Base-by-base conservation (phyloP, 1,140 invertebrate genomes). In the Dendrolimus kikuchii region DNA sequence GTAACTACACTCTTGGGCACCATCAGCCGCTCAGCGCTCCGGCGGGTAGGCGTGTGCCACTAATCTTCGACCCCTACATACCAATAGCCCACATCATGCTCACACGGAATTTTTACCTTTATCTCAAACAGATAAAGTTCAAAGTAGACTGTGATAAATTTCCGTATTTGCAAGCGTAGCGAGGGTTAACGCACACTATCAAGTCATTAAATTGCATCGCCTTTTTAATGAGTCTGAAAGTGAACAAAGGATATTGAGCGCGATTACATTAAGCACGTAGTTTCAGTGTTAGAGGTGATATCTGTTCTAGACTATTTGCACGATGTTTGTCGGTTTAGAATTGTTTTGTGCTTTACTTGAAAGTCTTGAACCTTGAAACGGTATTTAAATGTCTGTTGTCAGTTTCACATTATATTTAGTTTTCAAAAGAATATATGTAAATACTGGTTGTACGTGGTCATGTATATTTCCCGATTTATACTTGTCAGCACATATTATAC, bases 201-300 rank as follows among this genome's bases (percentile, higher is more conserved):
- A 84, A 81, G 77, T 84, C 79, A 84, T 86, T 86, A 86, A 86
- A 86, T 86, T 86, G 83, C 83, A 86, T 86, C 81, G 81, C 81
- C 80, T 86, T 84, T 86, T 86, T 84, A 86, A 86, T 86, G 81
- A 84, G 83, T 84, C 83, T 86, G 83, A 86, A 85, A 84, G 79
- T 83, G 78, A 86, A 84, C 81, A 86, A 86, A 84, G 83, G 83
- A 84, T 86, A 84, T 86, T 74, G 82, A 74, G 69, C 74, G 66
- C 82, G 81, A 83, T 83, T 86, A 84, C 82, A 82, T 82, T 86
- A 81, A 86, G 79, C 74, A 80, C 74, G 71, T 75, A 74, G 63
- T 77, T 78, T 73, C 74, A 74, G 60, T 55, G 56, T 54, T 69
- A 61, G 66, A 68, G 68, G 74, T 74, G 60, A 81, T 75, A 74